Evolutionary conservation across 2,888 invertebrate species (phyloP), one percentile per base, ranked within the genome.

Genomic region (Baccha elongata): DNA sequence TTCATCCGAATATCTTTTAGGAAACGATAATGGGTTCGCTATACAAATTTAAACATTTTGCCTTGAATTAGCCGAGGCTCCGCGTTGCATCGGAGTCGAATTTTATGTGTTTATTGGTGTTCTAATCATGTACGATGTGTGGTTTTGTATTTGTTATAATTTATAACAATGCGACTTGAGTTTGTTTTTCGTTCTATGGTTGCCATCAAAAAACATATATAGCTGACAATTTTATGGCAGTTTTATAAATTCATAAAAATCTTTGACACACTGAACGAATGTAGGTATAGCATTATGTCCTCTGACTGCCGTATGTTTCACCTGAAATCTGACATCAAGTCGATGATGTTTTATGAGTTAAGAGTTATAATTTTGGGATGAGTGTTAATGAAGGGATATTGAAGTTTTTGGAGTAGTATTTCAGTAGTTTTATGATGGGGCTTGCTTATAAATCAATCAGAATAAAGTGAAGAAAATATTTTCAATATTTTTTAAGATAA

Each of bases 41-140:
- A 60, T 73, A 73, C 72, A 60, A 13, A 32, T 13, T 32, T 58
- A 37, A 23, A 29, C 8, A 52, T 44, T 52, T 19, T 64, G 65
- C 76, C 71, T 62, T 32, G 26, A 42, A 74, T 80, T 80, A 80
- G 69, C 8, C 10, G 46, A 55, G 42, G 78, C 17, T 23, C 11
- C 46, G 19, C n/a, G 44, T 7, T 52, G 23, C 8, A 21, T 37
- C 13, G 26, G 32, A 40, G 29, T 37, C 7, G 17, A 26, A 4
- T 81, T 76, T 65, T 72, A 83, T 83, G 67, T 1, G 21, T 76
- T 83, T 83, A 76, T 83, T 65, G 72, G 71, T 42, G 46, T 55
- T 62, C 40, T 83, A 83, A 83, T 76, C 58, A 60, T 52, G 46
- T 60, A 32, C 65, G 46, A 71, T 40, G 71, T 76, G 71, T 35